Evolutionary conservation across 2,888 invertebrate genomes (phyloP).

Genomic region (Rhaphigaster nebulosa): DNA sequence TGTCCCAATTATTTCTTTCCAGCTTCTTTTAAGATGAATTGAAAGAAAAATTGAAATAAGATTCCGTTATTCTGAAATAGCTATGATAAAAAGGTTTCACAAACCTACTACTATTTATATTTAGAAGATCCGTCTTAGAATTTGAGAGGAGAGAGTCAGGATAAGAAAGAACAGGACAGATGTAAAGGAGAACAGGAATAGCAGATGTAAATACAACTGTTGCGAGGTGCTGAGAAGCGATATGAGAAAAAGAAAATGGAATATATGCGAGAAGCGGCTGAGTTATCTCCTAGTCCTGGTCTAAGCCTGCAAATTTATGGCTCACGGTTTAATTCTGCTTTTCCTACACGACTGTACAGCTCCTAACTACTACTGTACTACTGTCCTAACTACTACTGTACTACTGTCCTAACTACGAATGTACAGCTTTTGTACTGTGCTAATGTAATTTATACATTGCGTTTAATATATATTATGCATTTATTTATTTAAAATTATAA

Average conservation of each 20-base stretch:
- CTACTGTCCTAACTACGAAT: neutral
- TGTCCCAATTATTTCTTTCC: no score
- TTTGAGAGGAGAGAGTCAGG: no score
- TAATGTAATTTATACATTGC: neutral
- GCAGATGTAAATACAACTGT: neutral
- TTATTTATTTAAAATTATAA: no score
- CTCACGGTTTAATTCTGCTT: neutral
- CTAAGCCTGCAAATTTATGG: neutral
- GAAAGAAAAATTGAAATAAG: no score
- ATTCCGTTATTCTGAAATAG: no score
- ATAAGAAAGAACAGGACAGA: neutral
- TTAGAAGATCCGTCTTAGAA: no score
- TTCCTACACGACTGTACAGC: neutral
- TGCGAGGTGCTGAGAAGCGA: neutral
- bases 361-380: neutral
- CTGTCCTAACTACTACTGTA: no score
- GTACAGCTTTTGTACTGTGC: neutral
- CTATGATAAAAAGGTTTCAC: no score
- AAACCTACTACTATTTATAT: no score
- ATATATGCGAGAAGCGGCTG: neutral
- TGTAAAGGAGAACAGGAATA: neutral
- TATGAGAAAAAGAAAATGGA: neutral
- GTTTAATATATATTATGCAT: neutral
- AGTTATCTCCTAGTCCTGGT: neutral
- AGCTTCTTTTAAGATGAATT: no score